A percentile compares a stretch with the other conserved stretches of the same genome.
Evolutionary conservation across 2,113 vertebrate genomes (phyloP).

Genomic region (Patagioenas fasciata): DNA sequence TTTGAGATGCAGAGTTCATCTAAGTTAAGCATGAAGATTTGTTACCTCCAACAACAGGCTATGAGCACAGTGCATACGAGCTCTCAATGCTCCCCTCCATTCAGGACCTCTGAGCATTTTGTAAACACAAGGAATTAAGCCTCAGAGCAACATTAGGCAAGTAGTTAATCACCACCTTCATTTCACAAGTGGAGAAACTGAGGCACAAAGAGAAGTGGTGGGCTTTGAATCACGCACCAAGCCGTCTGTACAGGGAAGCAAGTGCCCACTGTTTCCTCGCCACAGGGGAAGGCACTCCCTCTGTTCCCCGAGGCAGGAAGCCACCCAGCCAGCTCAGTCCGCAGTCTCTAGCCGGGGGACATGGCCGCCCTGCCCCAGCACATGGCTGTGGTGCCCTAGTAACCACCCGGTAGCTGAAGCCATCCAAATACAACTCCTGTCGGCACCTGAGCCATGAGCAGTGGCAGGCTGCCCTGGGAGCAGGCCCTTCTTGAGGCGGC

Average conservation of each 20-base stretch:
- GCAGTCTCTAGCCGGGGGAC: not conserved
- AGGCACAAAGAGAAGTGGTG: not conserved
- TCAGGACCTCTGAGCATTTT: not conserved
- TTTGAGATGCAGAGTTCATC: not conserved
- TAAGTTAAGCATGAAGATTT: not conserved
- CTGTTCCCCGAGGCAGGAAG: too few species aligned
- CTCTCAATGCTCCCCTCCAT: not conserved
- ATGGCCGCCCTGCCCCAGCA: not conserved
- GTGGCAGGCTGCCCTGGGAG: rapidly evolving
- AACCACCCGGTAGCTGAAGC: not conserved
- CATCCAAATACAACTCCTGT: not conserved
- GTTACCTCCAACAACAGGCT: not conserved
- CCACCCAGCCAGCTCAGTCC: not conserved
- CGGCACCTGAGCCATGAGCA: rapidly evolving
- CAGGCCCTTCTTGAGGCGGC: rapidly evolving
- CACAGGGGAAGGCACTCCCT: rapidly evolving
- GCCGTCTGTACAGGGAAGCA: rapidly evolving
- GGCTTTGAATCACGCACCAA: not conserved
- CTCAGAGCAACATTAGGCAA: not conserved
- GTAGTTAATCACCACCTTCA: not conserved
- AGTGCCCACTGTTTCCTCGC: not conserved
- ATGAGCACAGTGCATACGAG: rapidly evolving
- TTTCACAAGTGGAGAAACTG: not conserved
- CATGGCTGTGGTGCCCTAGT: too few species aligned
- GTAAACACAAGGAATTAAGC: not conserved